Percentiles rank a stretch among this genome's conserved stretches.
Conservation (phyloP, 1,140 invertebrate genomes). For the Gonatopus flavifemur region DNA sequence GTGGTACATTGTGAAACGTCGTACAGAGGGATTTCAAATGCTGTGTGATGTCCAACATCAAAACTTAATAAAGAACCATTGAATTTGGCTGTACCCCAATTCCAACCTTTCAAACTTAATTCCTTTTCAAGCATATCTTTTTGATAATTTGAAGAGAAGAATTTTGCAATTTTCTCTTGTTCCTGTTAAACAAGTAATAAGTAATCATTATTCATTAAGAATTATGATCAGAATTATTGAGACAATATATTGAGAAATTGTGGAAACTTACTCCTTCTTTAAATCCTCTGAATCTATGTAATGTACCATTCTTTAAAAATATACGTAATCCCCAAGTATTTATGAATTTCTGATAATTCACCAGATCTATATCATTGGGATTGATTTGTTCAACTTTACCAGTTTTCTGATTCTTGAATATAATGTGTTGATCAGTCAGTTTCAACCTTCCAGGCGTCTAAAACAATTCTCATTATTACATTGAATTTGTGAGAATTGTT, state of each 20-base stretch:
- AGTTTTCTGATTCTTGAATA: constrained; percentile 95
- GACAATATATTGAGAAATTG: not conserved
- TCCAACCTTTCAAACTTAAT: constrained; percentile 96
- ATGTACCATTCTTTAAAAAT: constrained; percentile 85
- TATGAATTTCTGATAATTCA: constrained; percentile 91
- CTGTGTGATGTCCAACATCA: constrained; percentile 84
- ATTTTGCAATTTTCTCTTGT: constrained; percentile 82
- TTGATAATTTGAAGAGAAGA: constrained; percentile 81
- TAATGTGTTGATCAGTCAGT: constrained; percentile 86
- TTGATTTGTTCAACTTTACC: constrained; percentile 93
- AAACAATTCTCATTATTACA: constrained; percentile 13
- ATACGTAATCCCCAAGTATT: constrained; percentile 87
- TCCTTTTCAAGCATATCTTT: constrained; percentile 90
- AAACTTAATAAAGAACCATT: constrained; percentile 90
- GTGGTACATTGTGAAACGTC: constrained; percentile 96
- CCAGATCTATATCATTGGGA: constrained; percentile 82
- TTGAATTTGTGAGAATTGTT: no score
- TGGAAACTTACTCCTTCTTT: constrained; percentile 81
- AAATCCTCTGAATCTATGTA: constrained; percentile 93
- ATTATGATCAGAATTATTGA: not conserved
- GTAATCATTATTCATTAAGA: not conserved
- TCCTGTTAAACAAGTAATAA: constrained; percentile 58
- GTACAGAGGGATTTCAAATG: constrained; percentile 95
- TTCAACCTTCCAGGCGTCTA: constrained; percentile 86
- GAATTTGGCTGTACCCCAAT: constrained; percentile 97